Evolutionary conservation across 2,888 invertebrate genomes (phyloP).

Genomic region (Smittia sp.): DNA sequence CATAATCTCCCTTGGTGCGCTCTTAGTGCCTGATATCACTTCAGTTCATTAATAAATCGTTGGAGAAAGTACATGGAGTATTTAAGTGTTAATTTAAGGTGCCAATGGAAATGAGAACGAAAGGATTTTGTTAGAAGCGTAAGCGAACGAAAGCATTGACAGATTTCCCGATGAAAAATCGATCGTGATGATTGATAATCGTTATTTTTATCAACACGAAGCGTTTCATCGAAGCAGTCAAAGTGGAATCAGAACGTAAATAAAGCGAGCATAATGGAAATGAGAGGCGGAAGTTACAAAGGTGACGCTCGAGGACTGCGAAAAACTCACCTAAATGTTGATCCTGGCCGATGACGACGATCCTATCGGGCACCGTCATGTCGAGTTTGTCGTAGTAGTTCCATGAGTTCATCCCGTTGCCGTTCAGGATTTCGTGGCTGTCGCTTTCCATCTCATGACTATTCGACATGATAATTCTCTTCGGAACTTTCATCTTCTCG

Average conservation of each 20-base stretch:
- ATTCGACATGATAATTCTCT: slow-evolving; percentile 73
- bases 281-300: background rate
- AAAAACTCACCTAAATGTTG: slow-evolving; percentile 55
- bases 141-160: background rate
- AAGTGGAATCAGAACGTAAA: background rate
- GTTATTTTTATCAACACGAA: background rate
- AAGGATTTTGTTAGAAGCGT: background rate
- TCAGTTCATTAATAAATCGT: background rate
- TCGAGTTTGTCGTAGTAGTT: slow-evolving; percentile 72
- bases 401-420: slow-evolving; percentile 64
- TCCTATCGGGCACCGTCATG: slow-evolving; percentile 93
- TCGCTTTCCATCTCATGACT: slow-evolving; percentile 63
- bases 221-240: background rate
- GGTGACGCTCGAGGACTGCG: background rate
- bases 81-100: background rate
- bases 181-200: background rate
- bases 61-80: background rate
- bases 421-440: slow-evolving; percentile 61
- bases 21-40: slow-evolving; percentile 65
- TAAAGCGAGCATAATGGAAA: background rate
- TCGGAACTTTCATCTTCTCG: slow-evolving; percentile 72
- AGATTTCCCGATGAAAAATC: background rate
- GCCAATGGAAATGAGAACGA: background rate
- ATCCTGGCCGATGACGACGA: slow-evolving; percentile 80
- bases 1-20: slow-evolving; percentile 82